A percentile compares a stretch with the other conserved stretches of the same genome.
These are phyloP conservation scores for Acomys russatus DNA, from an alignment of 2,797 vertebrate species.

Conservation along the genomic window DNA sequence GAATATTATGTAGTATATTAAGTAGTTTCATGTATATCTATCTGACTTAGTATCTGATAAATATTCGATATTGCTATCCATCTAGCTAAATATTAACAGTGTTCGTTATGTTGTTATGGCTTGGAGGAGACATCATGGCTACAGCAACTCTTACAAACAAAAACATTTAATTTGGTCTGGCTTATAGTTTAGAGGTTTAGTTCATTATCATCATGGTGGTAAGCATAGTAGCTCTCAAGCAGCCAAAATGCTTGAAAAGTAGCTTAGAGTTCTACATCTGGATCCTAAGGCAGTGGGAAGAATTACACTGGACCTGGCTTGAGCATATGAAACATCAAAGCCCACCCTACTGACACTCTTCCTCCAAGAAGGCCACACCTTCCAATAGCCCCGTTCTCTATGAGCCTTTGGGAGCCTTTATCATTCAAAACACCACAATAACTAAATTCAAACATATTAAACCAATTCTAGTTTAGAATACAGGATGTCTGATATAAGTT, in stretches of 20 bases:
- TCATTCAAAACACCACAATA: not conserved
- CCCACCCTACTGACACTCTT: not conserved
- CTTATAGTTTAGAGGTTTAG: not conserved
- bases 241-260: not conserved
- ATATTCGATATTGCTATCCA: constrained; percentile 63
- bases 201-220: not conserved
- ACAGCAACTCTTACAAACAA: not conserved
- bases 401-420: not conserved
- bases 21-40: constrained; percentile 38
- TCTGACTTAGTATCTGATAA: constrained; percentile 56
- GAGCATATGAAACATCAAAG: not conserved
- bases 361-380: not conserved
- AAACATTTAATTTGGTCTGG: not conserved
- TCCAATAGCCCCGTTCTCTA: not conserved
- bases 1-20: not conserved
- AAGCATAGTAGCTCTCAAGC: not conserved
- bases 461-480: constrained; percentile 56
- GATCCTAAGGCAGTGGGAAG: not conserved
- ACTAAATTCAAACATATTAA: constrained; percentile 13
- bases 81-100: constrained; percentile 26
- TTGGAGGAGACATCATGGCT: not conserved
- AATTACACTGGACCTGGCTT: not conserved
- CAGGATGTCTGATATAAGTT: constrained; percentile 44
- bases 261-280: not conserved
- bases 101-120: not conserved